Evolutionary conservation across 2,888 invertebrate species (phyloP).

Genomic region (Drosophila testacea): DNA sequence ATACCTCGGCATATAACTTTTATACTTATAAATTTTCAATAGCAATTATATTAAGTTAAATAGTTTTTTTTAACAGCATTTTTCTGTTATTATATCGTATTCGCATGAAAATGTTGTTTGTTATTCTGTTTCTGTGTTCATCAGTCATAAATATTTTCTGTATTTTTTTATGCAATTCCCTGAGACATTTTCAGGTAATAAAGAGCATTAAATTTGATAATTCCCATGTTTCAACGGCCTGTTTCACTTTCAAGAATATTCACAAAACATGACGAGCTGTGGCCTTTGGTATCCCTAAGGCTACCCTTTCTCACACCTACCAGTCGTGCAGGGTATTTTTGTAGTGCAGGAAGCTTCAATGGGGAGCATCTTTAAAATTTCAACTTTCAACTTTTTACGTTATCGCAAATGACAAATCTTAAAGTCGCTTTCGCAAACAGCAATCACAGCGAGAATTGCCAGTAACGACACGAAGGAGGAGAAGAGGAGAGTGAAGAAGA

Average conservation of each 20-base stretch:
- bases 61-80: too few species aligned
- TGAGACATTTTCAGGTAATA: not conserved
- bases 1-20: too few species aligned
- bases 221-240: not conserved
- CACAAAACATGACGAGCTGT: not conserved
- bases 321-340: constrained; percentile 1
- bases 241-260: not conserved
- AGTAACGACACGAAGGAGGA: constrained; percentile 5
- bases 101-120: too few species aligned
- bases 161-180: not conserved
- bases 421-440: constrained; percentile 47
- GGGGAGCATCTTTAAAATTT: constrained; percentile 39
- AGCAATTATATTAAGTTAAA: too few species aligned
- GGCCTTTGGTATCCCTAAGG: not conserved
- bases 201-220: not conserved
- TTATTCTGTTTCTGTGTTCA: too few species aligned
- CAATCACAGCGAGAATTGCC: constrained; percentile 42
- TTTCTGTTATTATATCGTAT: too few species aligned
- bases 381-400: constrained; percentile 26
- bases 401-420: constrained; percentile 72
- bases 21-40: too few species aligned
- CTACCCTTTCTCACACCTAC: not conserved
- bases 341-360: constrained; percentile 1
- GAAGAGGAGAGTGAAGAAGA: not conserved
- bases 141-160: not conserved